Conservation (phyloP, 2,113 vertebrate species). For the Antidorcas marsupialis region DNA sequence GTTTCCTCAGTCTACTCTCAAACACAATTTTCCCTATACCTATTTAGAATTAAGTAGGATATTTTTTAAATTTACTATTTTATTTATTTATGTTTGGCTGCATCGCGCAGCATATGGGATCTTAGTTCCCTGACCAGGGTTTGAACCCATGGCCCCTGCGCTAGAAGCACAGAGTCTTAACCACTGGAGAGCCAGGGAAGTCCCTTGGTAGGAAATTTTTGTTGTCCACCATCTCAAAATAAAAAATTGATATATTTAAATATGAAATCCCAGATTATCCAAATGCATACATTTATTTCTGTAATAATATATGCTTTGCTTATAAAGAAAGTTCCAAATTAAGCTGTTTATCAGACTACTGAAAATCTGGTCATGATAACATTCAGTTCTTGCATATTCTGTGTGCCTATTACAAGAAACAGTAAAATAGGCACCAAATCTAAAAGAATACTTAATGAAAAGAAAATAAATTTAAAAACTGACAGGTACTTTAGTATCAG, state of each 20-base stretch:
- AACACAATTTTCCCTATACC: neutral
- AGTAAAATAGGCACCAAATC: neutral
- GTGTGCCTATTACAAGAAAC: neutral
- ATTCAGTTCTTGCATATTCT: conserved; percentile 53
- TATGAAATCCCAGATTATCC: neutral
- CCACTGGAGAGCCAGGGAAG: neutral
- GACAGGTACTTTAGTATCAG: neutral
- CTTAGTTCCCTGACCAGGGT: neutral
- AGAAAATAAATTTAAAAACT: conserved; percentile 16
- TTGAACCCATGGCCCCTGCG: neutral
- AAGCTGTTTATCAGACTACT: conserved; percentile 46
- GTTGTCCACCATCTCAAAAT: neutral
- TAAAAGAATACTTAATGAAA: conserved; percentile 58
- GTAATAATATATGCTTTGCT: conserved; percentile 27
- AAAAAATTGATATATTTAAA: conserved; percentile 51
- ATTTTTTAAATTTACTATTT: neutral
- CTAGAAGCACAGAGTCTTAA: neutral
- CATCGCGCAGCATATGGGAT: neutral
- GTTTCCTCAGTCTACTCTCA: neutral
- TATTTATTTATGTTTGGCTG: neutral
- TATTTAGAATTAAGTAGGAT: conserved; percentile 24
- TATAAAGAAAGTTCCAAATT: conserved; percentile 56
- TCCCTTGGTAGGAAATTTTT: neutral
- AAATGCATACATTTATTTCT: conserved; percentile 22
- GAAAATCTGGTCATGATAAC: conserved; percentile 46